phyloP scores from a whole-genome alignment of 2,797 vertebrate genomes.

The Gila robusta region DNA sequence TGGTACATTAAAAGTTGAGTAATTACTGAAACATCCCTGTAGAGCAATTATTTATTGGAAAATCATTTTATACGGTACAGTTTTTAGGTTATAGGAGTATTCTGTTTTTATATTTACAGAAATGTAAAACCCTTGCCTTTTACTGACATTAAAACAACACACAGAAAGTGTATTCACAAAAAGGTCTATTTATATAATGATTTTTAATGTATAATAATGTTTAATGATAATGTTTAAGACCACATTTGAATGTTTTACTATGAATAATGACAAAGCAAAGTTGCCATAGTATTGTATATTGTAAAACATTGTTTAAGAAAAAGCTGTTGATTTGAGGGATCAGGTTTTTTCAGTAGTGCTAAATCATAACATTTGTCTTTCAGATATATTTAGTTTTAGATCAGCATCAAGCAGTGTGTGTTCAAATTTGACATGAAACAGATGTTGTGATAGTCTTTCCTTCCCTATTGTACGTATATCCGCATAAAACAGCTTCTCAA shows the following conservation, averaged over 20 bases:
- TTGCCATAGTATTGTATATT: neutral
- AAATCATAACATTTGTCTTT: neutral
- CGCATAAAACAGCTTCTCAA: no score
- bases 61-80: neutral
- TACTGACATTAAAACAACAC: neutral
- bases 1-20: neutral
- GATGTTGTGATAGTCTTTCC: no score
- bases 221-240: neutral
- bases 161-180: neutral
- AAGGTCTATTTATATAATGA: neutral
- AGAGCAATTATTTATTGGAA: neutral
- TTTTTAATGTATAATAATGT: neutral
- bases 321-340: neutral
- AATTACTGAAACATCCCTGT: no score
- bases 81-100: no score
- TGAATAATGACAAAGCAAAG: neutral
- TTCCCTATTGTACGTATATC: no score
- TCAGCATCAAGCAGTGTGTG: no score
- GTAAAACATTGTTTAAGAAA: neutral
- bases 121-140: neutral
- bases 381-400: neutral
- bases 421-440: no score
- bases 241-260: neutral
- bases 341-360: neutral
- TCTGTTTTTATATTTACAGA: no score